Evolutionary conservation across 2,797 vertebrate genomes (phyloP).

Genomic region (Morelia viridis): DNA sequence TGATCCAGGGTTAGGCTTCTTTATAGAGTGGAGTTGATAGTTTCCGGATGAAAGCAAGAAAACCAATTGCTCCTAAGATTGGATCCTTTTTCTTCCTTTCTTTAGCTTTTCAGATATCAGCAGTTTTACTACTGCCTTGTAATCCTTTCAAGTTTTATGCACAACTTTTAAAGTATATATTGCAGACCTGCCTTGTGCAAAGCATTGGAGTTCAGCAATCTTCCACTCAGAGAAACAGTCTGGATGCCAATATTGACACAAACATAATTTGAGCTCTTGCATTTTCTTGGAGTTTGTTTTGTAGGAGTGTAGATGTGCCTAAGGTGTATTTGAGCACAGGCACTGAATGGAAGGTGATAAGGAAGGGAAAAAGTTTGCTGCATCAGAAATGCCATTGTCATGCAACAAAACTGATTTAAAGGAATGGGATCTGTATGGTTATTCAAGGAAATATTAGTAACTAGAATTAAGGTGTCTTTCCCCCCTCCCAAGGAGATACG

Average conservation of each 20-base stretch:
- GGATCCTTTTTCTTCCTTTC: background rate
- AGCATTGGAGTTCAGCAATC: background rate
- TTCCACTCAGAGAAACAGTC: background rate
- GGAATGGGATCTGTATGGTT: background rate
- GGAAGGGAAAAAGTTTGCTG: background rate
- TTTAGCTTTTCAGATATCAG: background rate
- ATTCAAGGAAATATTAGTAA: background rate
- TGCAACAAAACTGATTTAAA: too few relatives aligned
- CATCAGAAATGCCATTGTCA: background rate
- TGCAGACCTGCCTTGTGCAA: background rate
- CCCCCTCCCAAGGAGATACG: too few relatives aligned
- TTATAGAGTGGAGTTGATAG: background rate
- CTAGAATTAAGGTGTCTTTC: background rate
- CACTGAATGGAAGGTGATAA: background rate
- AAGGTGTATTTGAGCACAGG: background rate
- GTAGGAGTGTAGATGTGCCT: background rate
- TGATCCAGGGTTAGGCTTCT: background rate
- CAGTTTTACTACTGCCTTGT: background rate
- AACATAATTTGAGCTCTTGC: background rate
- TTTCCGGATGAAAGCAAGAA: background rate
- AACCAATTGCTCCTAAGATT: background rate
- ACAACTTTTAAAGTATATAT: background rate
- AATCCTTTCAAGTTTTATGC: background rate
- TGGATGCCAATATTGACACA: background rate
- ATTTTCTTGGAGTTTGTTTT: background rate